A percentile compares a stretch with the other conserved stretches of the same genome.
phyloP scores from a whole-genome alignment of 2,113 vertebrate genomes.

The Emberiza fucata region DNA sequence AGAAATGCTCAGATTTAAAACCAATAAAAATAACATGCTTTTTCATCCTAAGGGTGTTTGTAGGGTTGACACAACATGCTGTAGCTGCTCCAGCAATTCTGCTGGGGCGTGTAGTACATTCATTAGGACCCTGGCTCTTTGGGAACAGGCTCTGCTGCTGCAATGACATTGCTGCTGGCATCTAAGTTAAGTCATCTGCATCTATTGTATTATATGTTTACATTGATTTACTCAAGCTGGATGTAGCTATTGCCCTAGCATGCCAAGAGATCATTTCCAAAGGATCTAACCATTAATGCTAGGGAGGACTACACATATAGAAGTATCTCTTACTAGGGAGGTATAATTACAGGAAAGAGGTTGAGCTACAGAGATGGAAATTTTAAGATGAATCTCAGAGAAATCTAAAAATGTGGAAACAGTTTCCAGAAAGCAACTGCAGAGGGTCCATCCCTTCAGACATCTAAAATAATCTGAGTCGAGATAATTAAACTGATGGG shows the following conservation, averaged over 20 bases:
- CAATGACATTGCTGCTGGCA: background rate
- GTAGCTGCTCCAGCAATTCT: background rate
- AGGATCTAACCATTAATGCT: background rate
- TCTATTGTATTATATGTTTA: background rate
- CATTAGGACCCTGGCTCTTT: background rate
- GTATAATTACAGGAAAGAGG: conserved; percentile 21
- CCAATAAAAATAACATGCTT: background rate
- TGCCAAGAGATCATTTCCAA: background rate
- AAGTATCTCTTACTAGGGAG: background rate
- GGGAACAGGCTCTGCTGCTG: background rate
- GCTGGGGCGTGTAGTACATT: background rate
- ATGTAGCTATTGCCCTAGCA: background rate
- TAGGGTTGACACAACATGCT: background rate
- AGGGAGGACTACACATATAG: background rate
- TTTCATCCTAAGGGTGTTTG: background rate
- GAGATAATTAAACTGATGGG: background rate
- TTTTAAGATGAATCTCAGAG: background rate
- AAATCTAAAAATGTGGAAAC: background rate
- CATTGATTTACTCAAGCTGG: background rate
- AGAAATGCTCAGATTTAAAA: background rate
- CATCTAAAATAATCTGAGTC: background rate
- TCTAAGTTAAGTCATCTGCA: background rate
- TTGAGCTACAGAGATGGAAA: background rate
- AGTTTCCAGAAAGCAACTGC: background rate
- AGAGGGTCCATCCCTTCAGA: background rate